Evolutionary conservation across 2,888 invertebrate species (phyloP).

Genomic region (Electrophaes corylata): DNA sequence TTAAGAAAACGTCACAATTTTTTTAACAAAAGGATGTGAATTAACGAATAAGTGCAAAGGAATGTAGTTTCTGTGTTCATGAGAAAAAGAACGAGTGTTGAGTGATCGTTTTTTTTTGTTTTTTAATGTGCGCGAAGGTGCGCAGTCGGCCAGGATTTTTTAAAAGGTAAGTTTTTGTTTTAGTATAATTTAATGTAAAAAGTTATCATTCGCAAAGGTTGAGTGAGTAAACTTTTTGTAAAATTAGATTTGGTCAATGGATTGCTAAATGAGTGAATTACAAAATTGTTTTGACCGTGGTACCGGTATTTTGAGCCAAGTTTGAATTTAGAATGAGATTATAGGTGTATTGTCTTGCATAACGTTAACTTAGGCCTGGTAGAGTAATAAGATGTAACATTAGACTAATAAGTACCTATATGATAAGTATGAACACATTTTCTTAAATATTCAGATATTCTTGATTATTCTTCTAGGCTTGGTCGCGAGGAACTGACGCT

Average conservation of each 20-base stretch:
- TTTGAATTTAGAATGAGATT: constrained; percentile 23
- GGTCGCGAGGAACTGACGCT: no score
- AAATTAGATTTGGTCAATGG: constrained; percentile 27
- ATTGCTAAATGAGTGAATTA: constrained; percentile 4
- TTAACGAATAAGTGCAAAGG: constrained; percentile 53
- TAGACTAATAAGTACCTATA: no score
- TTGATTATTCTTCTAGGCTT: no score
- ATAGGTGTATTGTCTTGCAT: constrained; percentile 34
- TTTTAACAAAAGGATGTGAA: constrained; percentile 64
- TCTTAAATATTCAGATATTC: no score
- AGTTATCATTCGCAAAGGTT: background rate
- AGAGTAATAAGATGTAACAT: constrained; percentile 2
- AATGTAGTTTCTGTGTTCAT: constrained; percentile 72
- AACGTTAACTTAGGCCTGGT: constrained; percentile 7
- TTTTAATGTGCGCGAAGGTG: constrained; percentile 58
- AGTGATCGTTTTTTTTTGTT: constrained; percentile 61
- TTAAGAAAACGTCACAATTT: constrained; percentile 26
- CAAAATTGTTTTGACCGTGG: constrained; percentile 20
- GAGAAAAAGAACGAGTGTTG: constrained; percentile 68
- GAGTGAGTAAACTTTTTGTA: constrained; percentile 22
- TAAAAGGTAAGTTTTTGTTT: constrained; percentile 50
- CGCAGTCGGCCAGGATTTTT: constrained; percentile 47
- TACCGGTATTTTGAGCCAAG: constrained; percentile 1
- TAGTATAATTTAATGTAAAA: background rate
- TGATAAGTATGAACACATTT: no score